Base-by-base conservation (phyloP, 53 echinoderm and acorn worm genomes). In the Antedon mediterranea region DNA sequence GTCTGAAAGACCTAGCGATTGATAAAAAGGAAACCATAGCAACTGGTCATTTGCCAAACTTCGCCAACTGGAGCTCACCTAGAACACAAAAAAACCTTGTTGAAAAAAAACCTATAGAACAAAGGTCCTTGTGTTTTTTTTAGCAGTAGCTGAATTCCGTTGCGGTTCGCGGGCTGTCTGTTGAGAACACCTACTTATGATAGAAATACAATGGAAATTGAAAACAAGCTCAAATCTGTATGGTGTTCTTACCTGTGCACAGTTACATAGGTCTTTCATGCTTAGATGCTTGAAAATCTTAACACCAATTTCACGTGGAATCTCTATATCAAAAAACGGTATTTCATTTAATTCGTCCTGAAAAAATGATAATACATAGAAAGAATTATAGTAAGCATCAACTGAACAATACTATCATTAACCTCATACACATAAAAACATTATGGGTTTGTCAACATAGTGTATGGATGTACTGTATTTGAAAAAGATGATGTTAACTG, bases 201-300 rank as follows among this genome's bases (percentile, higher is more conserved):
- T 44, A 44, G 57, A 13, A 13, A 44, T 23, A 23, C 13, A 15
- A 44, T 44, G 14, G 44, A 44, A 23, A 44, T 13, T 15, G 23
- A 44, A 44, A 23, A 44, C 23, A 13, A 44, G 13, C 23, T 13
- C 23, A 44, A 44, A 15, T n/a, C n/a, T n/a, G n/a, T n/a, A n/a
- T n/a, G n/a, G n/a, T n/a, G n/a, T n/a, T 74, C 34, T 30, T 76
- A 76, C 76, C 34, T 76, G 76, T 20, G 76, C 76, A 76, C 76
- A 76, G 34, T 28, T 76, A 23, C 28, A 28, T n/a, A 76, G 76
- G 26, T 76, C 76, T 33, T 76, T 3, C 76, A 76, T 76, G 26
- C 34, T 33, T 11, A 76, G 34, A 34, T 76, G 14, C 28, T 76
- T 18, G 28, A 76, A 76, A 28, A 76, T 76, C 76, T 76, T 76